These are phyloP conservation scores for Zele albiditarsus DNA, from an alignment of 2,888 invertebrate species.

Conservation along the genomic window DNA sequence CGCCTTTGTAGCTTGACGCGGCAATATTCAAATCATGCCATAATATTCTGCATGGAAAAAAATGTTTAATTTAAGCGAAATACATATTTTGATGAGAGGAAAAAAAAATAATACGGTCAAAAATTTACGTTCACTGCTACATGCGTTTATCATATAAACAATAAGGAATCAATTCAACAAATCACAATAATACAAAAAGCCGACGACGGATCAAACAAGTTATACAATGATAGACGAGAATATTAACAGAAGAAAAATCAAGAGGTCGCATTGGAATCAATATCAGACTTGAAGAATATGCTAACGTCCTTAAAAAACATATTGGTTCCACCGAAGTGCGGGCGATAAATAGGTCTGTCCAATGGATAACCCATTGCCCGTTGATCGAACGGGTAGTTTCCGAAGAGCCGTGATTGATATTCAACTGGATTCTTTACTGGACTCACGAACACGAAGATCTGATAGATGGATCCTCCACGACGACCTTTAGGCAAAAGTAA, in stretches of 20 bases:
- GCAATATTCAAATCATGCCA: too few relatives aligned
- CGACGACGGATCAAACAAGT: not conserved
- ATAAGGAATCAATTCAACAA: not conserved
- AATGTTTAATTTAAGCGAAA: too few relatives aligned
- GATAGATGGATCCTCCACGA: slow-evolving; percentile 79
- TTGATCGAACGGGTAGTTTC: slow-evolving; percentile 75
- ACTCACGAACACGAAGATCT: slow-evolving; percentile 78
- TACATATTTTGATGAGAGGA: too few relatives aligned
- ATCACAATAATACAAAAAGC: not conserved
- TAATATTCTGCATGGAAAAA: too few relatives aligned
- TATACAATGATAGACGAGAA: too few relatives aligned
- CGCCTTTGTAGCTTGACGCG: too few relatives aligned
- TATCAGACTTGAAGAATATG: slow-evolving; percentile 78
- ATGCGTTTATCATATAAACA: not conserved
- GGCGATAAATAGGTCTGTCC: slow-evolving; percentile 78
- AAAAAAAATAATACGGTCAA: too few relatives aligned
- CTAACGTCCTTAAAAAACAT: slow-evolving; percentile 79
- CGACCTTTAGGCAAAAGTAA: slow-evolving; percentile 83
- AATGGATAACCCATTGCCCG: slow-evolving; percentile 84
- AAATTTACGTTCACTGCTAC: too few relatives aligned
- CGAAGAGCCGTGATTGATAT: slow-evolving; percentile 71
- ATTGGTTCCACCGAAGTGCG: slow-evolving; percentile 79
- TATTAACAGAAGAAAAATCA: not conserved
- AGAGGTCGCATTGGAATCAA: slow-evolving; percentile 62
- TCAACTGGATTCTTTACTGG: slow-evolving; percentile 74